Conservation (phyloP, 2,113 vertebrate species). For the Pituophis catenifer region DNA sequence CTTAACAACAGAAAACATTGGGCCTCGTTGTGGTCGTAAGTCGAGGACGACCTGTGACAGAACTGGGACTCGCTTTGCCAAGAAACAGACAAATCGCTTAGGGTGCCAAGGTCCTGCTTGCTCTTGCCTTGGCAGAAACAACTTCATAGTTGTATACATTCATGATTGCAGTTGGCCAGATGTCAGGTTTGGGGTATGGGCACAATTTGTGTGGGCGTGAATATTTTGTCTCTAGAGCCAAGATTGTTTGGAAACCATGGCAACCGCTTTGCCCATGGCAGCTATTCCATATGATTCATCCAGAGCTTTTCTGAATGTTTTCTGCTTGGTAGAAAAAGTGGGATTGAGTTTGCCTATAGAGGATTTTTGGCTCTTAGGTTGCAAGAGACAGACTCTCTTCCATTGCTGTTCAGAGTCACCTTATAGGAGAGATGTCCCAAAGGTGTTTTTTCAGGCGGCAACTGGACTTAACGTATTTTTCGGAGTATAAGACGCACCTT, state of each 20-base stretch:
- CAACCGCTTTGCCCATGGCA: neutral
- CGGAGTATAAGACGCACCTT: no score
- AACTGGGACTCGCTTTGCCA: neutral
- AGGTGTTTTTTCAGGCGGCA: no score
- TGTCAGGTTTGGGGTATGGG: rapidly evolving
- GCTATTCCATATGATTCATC: neutral
- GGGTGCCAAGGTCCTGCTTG: neutral
- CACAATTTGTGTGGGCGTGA: neutral
- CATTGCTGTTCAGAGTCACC: neutral
- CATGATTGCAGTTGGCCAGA: neutral
- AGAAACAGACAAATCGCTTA: rapidly evolving
- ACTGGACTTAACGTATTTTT: no score
- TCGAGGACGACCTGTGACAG: neutral
- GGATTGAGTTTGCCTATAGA: no score
- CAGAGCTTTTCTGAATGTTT: neutral
- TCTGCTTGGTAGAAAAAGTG: neutral
- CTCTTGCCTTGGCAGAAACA: rapidly evolving
- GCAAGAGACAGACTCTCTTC: neutral
- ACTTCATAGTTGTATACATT: neutral
- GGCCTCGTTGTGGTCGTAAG: no score
- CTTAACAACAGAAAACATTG: no score
- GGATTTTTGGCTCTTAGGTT: neutral
- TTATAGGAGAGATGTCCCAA: neutral
- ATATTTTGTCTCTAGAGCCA: no score
- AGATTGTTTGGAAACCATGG: neutral